These are phyloP conservation scores for Rotaria socialis DNA, from an alignment of 2,888 invertebrate species.

Conservation along the genomic window DNA sequence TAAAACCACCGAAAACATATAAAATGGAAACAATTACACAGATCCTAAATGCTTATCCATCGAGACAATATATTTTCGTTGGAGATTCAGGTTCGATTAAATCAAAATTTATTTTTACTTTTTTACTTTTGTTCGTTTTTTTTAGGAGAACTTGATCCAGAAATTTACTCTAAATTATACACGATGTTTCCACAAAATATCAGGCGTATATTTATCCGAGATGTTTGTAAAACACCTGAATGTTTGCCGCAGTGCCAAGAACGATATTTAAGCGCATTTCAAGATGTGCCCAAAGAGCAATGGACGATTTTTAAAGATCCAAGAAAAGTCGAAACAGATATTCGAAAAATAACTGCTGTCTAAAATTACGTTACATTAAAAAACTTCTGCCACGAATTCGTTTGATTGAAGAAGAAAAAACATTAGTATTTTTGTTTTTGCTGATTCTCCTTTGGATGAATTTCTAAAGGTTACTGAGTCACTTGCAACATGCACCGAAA, in stretches of 20 bases:
- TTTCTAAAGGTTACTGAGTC: too few relatives aligned
- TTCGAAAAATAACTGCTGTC: not conserved
- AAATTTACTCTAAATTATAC: not conserved
- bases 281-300: not conserved
- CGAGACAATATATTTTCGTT: not conserved
- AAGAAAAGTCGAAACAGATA: not conserved
- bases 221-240: not conserved
- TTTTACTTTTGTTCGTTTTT: not conserved
- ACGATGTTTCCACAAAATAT: not conserved
- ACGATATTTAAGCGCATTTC: conserved; percentile 4
- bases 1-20: not conserved
- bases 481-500: too few relatives aligned
- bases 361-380: too few relatives aligned
- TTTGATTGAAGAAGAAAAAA: too few relatives aligned
- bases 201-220: conserved; percentile 7
- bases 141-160: conserved; percentile 28
- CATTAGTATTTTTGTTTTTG: too few relatives aligned
- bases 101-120: too few relatives aligned
- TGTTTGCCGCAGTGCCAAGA: not conserved
- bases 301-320: not conserved
- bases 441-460: too few relatives aligned
- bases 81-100: conserved; percentile 30
- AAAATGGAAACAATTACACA: not conserved
- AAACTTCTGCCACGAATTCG: too few relatives aligned
- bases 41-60: not conserved